Evolutionary conservation across 2,113 vertebrate genomes (phyloP), one percentile per base, ranked within the genome.

Genomic region (Dermatemys mawii): DNA sequence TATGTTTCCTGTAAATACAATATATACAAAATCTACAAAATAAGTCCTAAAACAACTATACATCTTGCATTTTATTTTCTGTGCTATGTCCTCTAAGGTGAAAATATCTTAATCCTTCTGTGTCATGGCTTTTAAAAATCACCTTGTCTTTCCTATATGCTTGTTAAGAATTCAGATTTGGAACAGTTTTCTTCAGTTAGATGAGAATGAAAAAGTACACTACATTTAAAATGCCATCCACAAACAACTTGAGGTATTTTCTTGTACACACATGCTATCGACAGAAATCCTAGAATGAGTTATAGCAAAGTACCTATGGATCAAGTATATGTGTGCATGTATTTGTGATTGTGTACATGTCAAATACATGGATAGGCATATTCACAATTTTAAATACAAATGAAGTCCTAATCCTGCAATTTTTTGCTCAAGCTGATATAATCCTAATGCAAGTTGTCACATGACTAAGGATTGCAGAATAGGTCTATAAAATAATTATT

Each of bases 21-120:
- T 67, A 92, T 89, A 92, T 21, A 81, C 19, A 51, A 0, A 1
- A 60, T 94, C 86, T 88, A 70, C 83, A 81, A 92, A 76, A 81
- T 29, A 67, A 81, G 38, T 90, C 92, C 82, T 80, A 91, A 78
- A 94, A 78, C 60, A 90, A 48, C 89, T 93, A 49, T 57, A 44
- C 60, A 83, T 54, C 16, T 94, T 83, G 49, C 14, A 0, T 89
- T 96, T 93, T 53, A 93, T 95, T 96, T 95, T 95, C 76, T 92
- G 35, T n/a, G 88, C 73, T 93, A 35, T 55, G 93, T 86, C 78
- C 78, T 82, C 76, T 92, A 60, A 87, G 88, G 91, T 90, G 16
- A 93, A 84, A 93, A 88, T 55, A 24, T 95, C 88, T 86, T 78
- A 63, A 73, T 78, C 93, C 73, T 67, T 0, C 0, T 89, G 83